Evolutionary conservation across 2,797 vertebrate species (phyloP).

Genomic region (Orientallactaga sibirica): DNA sequence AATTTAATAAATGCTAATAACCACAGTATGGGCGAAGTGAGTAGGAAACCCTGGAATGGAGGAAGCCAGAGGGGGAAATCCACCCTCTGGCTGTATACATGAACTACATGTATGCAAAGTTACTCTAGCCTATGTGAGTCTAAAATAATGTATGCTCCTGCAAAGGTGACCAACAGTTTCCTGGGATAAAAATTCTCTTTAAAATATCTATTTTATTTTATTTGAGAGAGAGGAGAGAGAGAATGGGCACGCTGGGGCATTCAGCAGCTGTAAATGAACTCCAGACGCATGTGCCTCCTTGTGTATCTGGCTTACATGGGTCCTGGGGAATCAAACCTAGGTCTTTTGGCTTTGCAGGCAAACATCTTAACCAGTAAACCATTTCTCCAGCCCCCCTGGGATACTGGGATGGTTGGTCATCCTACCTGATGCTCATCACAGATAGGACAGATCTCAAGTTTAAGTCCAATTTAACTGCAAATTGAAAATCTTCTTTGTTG

Average conservation of each 20-base stretch:
- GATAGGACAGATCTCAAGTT: slow-evolving; percentile 30
- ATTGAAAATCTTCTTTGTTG: no score
- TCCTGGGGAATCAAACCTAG: no score
- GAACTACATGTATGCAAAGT: not conserved
- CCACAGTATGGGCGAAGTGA: not conserved
- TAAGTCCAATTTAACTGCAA: slow-evolving; percentile 7
- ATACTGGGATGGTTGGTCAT: not conserved
- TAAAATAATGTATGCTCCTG: slow-evolving; percentile 28
- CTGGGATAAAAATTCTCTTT: no score
- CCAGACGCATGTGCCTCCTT: no score
- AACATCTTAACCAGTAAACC: no score
- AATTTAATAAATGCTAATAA: not conserved
- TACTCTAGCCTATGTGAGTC: not conserved
- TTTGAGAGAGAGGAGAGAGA: no score
- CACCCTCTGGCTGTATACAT: slow-evolving; percentile 16
- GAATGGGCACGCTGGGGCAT: no score
- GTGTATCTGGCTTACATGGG: no score
- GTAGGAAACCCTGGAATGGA: not conserved
- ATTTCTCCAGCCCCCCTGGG: no score
- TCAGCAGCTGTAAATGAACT: no score
- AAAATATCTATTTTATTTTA: no score
- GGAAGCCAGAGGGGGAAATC: not conserved
- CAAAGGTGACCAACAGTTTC: not conserved
- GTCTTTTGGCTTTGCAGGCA: no score
- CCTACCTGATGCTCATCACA: slow-evolving; percentile 1